Conservation (phyloP, 2,888 invertebrate species). For the Melipona bicolor region DNA sequence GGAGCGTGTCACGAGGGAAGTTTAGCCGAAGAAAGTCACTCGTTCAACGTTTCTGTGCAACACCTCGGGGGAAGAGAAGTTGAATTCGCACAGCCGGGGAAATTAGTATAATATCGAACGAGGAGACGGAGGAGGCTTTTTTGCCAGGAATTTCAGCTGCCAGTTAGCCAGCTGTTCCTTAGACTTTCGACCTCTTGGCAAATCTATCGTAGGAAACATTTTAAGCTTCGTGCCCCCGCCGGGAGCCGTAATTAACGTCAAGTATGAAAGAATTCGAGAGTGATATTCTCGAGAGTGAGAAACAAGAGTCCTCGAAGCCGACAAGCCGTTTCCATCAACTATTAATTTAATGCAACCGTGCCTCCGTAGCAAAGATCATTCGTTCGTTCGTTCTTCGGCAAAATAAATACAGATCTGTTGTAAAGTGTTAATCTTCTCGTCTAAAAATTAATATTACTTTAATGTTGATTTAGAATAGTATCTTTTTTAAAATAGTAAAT, state of each 20-base stretch:
- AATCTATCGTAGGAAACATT: constrained; percentile 30
- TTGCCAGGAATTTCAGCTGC: constrained; percentile 61
- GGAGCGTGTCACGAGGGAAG: constrained; percentile 39
- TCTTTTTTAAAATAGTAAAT: background rate
- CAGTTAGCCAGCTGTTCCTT: constrained; percentile 17
- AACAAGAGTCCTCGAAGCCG: background rate
- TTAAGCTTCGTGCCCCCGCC: background rate
- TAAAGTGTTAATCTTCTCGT: no score
- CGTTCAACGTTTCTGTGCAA: constrained; percentile 23
- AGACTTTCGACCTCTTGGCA: constrained; percentile 9
- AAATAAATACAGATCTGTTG: background rate
- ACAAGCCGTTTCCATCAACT: no score
- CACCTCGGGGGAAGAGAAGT: constrained; percentile 27
- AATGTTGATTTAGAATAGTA: no score
- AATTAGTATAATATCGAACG: constrained; percentile 14
- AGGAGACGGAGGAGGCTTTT: constrained; percentile 27
- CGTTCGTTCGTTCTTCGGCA: background rate
- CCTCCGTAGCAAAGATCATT: background rate
- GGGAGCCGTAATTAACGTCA: constrained; percentile 29
- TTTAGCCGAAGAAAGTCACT: constrained; percentile 50
- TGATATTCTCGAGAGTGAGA: background rate
- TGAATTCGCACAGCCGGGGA: background rate
- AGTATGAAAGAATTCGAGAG: constrained; percentile 19
- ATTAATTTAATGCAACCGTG: background rate
- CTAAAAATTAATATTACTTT: no score